phyloP scores from a whole-genome alignment of 2,113 vertebrate genomes.

The Callopanchax toddi region DNA sequence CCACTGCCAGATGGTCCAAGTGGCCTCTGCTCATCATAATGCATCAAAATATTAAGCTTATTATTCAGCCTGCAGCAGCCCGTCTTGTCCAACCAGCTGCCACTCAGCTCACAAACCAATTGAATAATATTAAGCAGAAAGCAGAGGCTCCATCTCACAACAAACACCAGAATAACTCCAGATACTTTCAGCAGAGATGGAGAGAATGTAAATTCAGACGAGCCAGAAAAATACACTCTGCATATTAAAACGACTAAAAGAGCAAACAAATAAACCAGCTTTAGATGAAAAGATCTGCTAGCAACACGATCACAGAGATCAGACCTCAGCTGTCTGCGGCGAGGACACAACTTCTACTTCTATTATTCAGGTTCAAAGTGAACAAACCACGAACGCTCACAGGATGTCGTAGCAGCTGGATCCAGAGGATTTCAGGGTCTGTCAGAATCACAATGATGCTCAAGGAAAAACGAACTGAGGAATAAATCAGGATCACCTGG shows the following conservation, averaged over 20 bases:
- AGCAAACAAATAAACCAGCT: not conserved
- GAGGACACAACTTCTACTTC: not conserved
- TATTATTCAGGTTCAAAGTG: no score
- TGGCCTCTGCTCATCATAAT: not conserved
- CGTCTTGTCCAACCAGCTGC: not conserved
- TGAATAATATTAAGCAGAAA: not conserved
- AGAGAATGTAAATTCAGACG: not conserved
- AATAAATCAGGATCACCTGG: no score
- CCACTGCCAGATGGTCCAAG: not conserved
- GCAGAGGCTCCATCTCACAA: not conserved
- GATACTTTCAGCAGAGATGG: no score
- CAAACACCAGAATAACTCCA: not conserved
- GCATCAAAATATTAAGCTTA: not conserved
- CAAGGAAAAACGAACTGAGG: no score
- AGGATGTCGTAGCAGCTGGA: no score
- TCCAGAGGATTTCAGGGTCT: no score
- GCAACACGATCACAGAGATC: not conserved
- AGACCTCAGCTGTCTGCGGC: not conserved
- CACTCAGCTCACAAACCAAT: not conserved
- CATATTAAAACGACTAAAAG: not conserved
- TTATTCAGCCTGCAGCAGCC: not conserved
- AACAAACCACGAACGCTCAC: no score
- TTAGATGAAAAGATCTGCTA: no score
- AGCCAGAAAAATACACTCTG: not conserved
- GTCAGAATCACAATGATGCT: no score